Base-by-base conservation (phyloP, 1,140 invertebrate genomes). In the Papilio polyxenes region DNA sequence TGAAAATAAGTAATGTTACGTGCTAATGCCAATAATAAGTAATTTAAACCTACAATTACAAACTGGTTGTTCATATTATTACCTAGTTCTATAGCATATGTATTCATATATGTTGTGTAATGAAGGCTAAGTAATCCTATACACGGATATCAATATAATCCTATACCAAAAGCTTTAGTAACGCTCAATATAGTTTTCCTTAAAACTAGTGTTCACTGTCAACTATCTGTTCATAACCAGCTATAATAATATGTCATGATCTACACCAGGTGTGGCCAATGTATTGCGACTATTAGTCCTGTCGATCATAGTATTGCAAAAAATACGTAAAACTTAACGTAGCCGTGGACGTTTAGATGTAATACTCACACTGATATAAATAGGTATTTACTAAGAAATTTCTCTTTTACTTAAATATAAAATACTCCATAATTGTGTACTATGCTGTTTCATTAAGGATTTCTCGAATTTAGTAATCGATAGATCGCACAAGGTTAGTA, bases 1-100 rank as follows among this genome's bases (percentile, higher is more conserved):
- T 37, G 65, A 72, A 72, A 72, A 72, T 72, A 72, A 72, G 65
- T 72, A 37, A 72, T 72, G 65, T 72, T 37, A 72, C 5, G 23
- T 37, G 13, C 13, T 37, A 31, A 72, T 40, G 31, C 0, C 37
- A 72, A 37, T 37, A 40, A 37, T 37, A 72, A 69, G 62, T 69
- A 69, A 37, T 37, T 65, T 72, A 72, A 31, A 72, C 31, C 31
- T 40, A 72, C 31, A 31, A 37, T 17, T 53, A 53, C 3, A 65
- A 65, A 40, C 65, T 72, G 65, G 13, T 37, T 72, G 37, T 72
- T 40, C 11, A 72, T 72, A 65, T 65, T 65, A 72, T 72, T 72
- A 72, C 65, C 65, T 40, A 37, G 65, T 72, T 37, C 65, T 72
- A 72, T 72, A 72, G 40, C 23, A 72, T 17, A 72, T 69, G 10